Percentiles rank a stretch among this genome's conserved stretches.
Evolutionary conservation across 2,888 invertebrate genomes (phyloP).

Genomic region (Glaucopsyche alexis): DNA sequence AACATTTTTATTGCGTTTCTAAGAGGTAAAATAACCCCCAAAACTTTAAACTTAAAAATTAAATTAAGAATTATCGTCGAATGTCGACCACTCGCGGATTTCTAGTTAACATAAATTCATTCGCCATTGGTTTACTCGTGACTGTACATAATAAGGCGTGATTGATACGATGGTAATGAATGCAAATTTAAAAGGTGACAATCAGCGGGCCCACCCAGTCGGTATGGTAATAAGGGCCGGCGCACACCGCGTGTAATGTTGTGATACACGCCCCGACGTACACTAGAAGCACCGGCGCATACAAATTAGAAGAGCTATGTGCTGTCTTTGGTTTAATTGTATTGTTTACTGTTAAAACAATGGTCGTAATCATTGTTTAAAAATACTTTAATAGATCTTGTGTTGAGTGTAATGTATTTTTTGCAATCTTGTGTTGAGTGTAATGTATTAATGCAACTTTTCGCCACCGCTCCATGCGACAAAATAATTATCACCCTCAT

Average conservation of each 20-base stretch:
- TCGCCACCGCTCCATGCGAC: too few relatives aligned
- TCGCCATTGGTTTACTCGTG: neutral
- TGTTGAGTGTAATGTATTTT: too few relatives aligned
- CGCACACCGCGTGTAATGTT: neutral
- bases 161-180: conserved; percentile 61
- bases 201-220: conserved; percentile 70
- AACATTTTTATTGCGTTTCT: too few relatives aligned
- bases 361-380: too few relatives aligned
- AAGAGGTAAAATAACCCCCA: too few relatives aligned
- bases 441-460: too few relatives aligned
- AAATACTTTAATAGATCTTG: too few relatives aligned
- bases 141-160: conserved; percentile 29
- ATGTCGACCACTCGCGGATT: too few relatives aligned
- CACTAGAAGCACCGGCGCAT: conserved; percentile 4
- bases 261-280: neutral
- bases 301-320: neutral
- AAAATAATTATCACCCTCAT: too few relatives aligned
- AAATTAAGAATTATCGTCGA: too few relatives aligned
- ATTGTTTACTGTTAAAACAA: neutral
- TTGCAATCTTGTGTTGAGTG: too few relatives aligned
- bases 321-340: neutral
- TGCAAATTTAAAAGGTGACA: conserved; percentile 78
- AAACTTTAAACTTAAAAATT: too few relatives aligned
- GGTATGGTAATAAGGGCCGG: neutral
- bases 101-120: neutral